These are phyloP conservation scores for Yponomeuta cagnagella DNA, from an alignment of 2,888 invertebrate genomes.

Conservation along the genomic window DNA sequence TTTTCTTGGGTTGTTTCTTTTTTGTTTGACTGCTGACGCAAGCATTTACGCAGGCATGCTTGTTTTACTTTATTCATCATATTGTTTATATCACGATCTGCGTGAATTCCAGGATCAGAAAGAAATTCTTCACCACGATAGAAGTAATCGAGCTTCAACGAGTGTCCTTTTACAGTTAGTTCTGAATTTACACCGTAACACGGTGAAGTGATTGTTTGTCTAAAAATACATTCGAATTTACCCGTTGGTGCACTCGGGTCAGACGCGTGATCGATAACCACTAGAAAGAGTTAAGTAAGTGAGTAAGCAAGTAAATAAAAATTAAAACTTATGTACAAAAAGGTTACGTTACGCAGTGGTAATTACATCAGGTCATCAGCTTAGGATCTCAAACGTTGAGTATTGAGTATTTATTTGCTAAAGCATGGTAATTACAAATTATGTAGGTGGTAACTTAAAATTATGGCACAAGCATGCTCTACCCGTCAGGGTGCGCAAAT, in stretches of 20 bases:
- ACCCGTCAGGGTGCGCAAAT: too few relatives aligned
- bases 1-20: background rate
- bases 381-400: too few relatives aligned
- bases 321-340: too few relatives aligned
- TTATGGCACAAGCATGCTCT: too few relatives aligned
- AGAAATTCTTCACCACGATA: background rate
- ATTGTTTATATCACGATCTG: background rate
- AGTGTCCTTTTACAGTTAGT: constrained; percentile 41
- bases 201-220: constrained; percentile 50
- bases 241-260: constrained; percentile 70
- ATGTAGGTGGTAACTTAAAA: too few relatives aligned
- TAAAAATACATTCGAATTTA: constrained; percentile 74
- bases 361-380: too few relatives aligned
- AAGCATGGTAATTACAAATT: too few relatives aligned
- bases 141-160: constrained; percentile 51
- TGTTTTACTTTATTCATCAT: constrained; percentile 1
- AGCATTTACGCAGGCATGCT: background rate
- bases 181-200: constrained; percentile 40
- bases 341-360: too few relatives aligned
- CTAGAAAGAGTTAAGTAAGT: constrained; percentile 41
- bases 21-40: background rate
- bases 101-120: background rate
- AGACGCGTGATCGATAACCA: constrained; percentile 66
- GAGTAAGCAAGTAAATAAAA: too few relatives aligned
- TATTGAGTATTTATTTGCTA: too few relatives aligned